Base-by-base conservation (phyloP, 1,140 invertebrate genomes). In the Drosophila setifemur region DNA sequence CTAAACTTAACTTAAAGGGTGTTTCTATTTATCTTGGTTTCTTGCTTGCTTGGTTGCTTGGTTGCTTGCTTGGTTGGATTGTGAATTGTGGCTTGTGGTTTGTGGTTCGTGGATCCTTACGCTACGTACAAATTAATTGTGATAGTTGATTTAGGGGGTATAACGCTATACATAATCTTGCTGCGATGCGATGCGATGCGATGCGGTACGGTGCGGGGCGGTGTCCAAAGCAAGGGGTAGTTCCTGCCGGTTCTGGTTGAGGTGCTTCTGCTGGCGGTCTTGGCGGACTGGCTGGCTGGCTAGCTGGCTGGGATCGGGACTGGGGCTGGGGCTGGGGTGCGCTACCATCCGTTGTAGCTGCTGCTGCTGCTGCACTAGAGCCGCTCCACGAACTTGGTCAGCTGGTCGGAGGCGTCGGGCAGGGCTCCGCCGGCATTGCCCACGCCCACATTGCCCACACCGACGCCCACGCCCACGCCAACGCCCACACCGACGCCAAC, bases 321-420 rank as follows among this genome's bases (percentile, higher is more conserved):
- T n/a, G n/a, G n/a, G n/a, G n/a, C n/a, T n/a, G n/a, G n/a, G n/a
- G n/a, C n/a, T n/a, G n/a, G n/a, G n/a, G n/a, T n/a, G n/a, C n/a
- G n/a, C 25, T 31, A 72, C 29, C 63, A 71, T 4, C 47, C 61
- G 28, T 69, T 68, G 19, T 49, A 73, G 39, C 55, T 33, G 43
- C 4, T 54, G 66, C 16, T 39, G 66, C 43, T 78, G 67, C 60
- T 86, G 57, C 88, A 89, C 88, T 89, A 89, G 72, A 98, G 96
- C 91, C 97, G 95, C 92, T 98, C 96, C 73, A 97, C 96, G 92
- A 97, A 97, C 92, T 97, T 97, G 73, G 95, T 96, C 69, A 98
- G 93, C 91, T 97, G 96, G 92, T 98, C 97, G 91, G 97, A 96
- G 73, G 96, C 96, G 73, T 96, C 97, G 92, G 97, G 94, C 31